Evolutionary conservation across 1,140 invertebrate genomes (phyloP), one percentile per base, ranked within the genome.

Genomic region (Nylanderia fulva): DNA sequence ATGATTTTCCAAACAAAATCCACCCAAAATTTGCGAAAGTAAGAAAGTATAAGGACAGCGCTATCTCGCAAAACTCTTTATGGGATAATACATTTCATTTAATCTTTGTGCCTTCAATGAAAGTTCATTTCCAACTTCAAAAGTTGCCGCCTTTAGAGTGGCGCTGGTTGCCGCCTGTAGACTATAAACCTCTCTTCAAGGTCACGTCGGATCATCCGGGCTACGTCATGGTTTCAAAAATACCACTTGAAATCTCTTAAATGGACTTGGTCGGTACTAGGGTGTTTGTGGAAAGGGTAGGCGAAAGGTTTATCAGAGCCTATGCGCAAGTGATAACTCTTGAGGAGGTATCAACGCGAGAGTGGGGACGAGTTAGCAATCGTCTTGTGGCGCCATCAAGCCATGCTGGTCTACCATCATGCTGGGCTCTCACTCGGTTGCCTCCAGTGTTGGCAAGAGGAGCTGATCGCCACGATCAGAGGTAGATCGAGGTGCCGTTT

Each of bases 391-490:
- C 87, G 87, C 87, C 87, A 85, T 88, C 84, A 52, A 56, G 63
- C 45, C 71, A 8, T 21, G 39, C 15, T 58, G 45, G 15, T 48
- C 24, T 45, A 60, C 54, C 33, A 45, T 13, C 48, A 36, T 6
- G 7, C 8, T 24, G 63, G 63, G 15, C 58, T 45, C 72, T 86
- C 88, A 89, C 85, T 89, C 56, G 74, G 72, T 82, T 72, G 87
- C 85, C 84, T 89, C 61, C 85, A 69, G 85, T 89, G 85, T 85
- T 86, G 76, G 68, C 83, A 77, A 85, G 74, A 89, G 80, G 87
- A 89, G 42, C 86, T 82, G 60, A 89, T 27, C 74, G 68, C 61
- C 84, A 85, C 74, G 61, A 56, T 68, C 85, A 21, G 42, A 82
- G 52, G 54, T 9, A 42, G 77, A 29, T 58, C 63, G 80, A n/a